Conservation (phyloP, 2,888 invertebrate genomes). For the Pandemis heparana region DNA sequence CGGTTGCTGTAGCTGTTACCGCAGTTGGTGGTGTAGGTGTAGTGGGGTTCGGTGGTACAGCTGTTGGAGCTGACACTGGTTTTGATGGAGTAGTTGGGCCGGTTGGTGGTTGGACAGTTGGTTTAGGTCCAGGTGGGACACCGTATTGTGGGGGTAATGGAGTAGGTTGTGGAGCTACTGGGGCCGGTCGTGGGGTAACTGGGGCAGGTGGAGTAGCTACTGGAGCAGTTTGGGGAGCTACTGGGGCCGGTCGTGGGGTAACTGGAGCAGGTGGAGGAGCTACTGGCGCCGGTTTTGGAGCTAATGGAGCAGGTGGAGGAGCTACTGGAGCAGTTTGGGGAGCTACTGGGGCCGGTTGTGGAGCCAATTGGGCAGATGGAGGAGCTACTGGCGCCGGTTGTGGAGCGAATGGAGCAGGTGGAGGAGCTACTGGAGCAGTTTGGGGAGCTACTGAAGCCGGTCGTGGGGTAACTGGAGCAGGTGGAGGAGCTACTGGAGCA, state of each 20-base stretch:
- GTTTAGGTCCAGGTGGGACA: conserved; percentile 22
- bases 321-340: background rate
- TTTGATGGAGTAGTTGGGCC: conserved; percentile 17
- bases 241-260: background rate
- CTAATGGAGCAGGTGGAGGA: background rate
- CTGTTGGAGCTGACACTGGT: conserved; percentile 17
- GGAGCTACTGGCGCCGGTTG: background rate
- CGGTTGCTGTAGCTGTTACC: conserved; percentile 35
- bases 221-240: background rate
- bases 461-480: background rate
- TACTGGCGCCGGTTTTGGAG: background rate
- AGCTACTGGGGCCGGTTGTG: background rate
- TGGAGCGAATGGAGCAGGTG: background rate
- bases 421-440: background rate
- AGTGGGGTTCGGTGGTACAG: conserved; percentile 13
- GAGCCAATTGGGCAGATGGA: background rate
- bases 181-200: background rate
- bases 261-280: background rate
- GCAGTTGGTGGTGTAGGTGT: background rate
- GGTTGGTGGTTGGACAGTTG: conserved; percentile 26
- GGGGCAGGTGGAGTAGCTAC: background rate
- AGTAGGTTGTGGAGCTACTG: background rate
- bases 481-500: background rate
- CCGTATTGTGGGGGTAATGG: conserved; percentile 1
- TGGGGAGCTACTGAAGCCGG: background rate